phyloP scores from a whole-genome alignment of 2,797 vertebrate genomes.

The Periparus ater region DNA sequence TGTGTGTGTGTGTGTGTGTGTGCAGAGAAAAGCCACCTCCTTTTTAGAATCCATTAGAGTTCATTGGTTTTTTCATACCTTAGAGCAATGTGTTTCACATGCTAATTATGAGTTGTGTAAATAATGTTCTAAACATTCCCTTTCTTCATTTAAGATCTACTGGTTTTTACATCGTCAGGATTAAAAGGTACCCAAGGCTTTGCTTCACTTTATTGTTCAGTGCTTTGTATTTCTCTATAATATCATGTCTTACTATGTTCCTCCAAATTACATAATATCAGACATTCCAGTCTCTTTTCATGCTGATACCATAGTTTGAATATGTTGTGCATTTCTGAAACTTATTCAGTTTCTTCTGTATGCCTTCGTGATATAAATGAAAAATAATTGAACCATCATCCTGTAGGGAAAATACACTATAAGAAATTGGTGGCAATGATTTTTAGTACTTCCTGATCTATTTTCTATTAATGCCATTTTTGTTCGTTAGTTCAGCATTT shows the following conservation, averaged over 20 bases:
- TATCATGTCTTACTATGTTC: not conserved
- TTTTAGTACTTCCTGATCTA: not conserved
- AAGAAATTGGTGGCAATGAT: not conserved
- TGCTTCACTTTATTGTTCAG: not conserved
- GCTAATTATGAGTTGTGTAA: conserved; percentile 33
- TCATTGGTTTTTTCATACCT: conserved; percentile 3
- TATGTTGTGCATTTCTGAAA: not conserved
- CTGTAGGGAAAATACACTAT: not conserved
- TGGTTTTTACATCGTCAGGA: not conserved
- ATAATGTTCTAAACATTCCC: conserved; percentile 4
- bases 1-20: not conserved
- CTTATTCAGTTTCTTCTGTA: not conserved
- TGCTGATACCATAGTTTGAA: not conserved
- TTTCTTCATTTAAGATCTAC: conserved; percentile 8
- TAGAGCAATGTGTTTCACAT: conserved; percentile 5
- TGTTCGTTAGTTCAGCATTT: not conserved
- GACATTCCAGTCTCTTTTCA: not conserved
- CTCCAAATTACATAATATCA: not conserved
- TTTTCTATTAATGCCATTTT: not conserved
- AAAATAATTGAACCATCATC: not conserved
- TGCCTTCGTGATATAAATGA: not conserved
- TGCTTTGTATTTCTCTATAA: not conserved
- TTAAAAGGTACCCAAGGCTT: not conserved
- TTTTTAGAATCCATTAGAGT: not conserved
- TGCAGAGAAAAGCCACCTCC: not conserved